Base-by-base conservation (phyloP, 2,113 vertebrate genomes). In the Ophthalmolycus amberensis region DNA sequence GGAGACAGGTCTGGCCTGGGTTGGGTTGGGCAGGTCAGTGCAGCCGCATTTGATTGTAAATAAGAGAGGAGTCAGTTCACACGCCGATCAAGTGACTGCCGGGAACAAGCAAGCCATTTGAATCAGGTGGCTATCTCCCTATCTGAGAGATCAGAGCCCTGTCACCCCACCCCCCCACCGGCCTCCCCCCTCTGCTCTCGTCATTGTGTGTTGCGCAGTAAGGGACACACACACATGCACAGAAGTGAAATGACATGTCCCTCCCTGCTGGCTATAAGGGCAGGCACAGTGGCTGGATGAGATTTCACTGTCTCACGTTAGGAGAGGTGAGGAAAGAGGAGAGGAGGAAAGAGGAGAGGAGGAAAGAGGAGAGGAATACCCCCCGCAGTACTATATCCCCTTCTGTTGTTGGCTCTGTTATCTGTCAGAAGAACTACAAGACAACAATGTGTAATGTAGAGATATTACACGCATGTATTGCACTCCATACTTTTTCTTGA, bases 41-140 rank as follows among this genome's bases (percentile, higher is more conserved):
- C 82, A 81, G 89, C 91, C 94, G 93, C 93, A 95, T 94, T 89
- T 94, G 93, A 94, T 95, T 94, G 94, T 96, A 96, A 96, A 96
- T 95, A 96, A 96, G 95, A 92, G 92, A 92, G 89, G 91, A 94
- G 91, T 94, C 93, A 96, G 96, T 97, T 97, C 97, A 97, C 96
- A 98, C 96, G 96, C 95, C 85, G 96, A 97, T 96, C 95, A 88
- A 90, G 94, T 97, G 91, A 96, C 96, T 67, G 89, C 89, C 80
- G 94, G 95, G 96, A 97, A 98, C 96, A 97, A 97, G 94, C 94
- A 92, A 93, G 92, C 92, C 94, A 96, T 97, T 97, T 96, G 95
- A 96, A 96, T 96, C 96, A 95, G 96, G 95, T 95, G 95, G 95
- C 95, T 96, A 95, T 97, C 96, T 97, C 94, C 94, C 94, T 95